phyloP scores from a whole-genome alignment of 1,140 invertebrate species.

The Harlomillsia oculata region DNA sequence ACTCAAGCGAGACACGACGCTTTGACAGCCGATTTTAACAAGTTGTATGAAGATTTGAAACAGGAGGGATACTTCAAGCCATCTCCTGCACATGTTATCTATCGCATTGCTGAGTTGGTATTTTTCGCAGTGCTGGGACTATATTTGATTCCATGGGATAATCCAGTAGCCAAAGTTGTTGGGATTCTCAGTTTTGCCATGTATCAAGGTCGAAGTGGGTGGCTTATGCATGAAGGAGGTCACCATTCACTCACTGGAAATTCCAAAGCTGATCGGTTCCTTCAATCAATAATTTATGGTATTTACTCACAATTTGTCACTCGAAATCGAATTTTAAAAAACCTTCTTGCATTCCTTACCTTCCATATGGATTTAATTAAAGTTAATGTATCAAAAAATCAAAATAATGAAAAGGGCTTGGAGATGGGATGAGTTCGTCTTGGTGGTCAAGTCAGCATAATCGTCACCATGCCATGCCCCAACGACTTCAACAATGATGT shows the following conservation, averaged over 20 bases:
- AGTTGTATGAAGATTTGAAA: constrained; percentile 23
- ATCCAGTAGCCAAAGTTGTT: not conserved
- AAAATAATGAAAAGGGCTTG: constrained; percentile 1
- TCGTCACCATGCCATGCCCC: constrained; percentile 35
- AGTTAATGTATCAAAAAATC: not conserved
- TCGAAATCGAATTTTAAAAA: not conserved
- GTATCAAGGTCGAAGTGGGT: constrained; percentile 31
- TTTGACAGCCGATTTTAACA: constrained; percentile 26
- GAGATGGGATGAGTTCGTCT: constrained; percentile 25
- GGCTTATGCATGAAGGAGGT: constrained; percentile 34
- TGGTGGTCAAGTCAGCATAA: constrained; percentile 35
- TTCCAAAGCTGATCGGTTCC: constrained; percentile 29
- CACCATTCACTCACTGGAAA: constrained; percentile 34
- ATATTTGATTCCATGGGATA: constrained; percentile 15
- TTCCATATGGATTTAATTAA: not conserved
- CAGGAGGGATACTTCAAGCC: constrained; percentile 30
- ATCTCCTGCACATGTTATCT: constrained; percentile 19
- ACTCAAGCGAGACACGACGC: constrained; percentile 20
- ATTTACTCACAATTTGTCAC: not conserved
- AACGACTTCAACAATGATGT: constrained; percentile 31
- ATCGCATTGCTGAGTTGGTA: constrained; percentile 22
- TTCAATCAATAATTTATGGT: constrained; percentile 32
- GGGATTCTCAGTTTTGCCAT: constrained; percentile 24
- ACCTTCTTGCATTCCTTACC: not conserved
- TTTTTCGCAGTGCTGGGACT: constrained; percentile 19